A percentile compares a stretch with the other conserved stretches of the same genome.
Conservation (phyloP, 2,113 vertebrate genomes). For the Xyliphius kryptos region DNA sequence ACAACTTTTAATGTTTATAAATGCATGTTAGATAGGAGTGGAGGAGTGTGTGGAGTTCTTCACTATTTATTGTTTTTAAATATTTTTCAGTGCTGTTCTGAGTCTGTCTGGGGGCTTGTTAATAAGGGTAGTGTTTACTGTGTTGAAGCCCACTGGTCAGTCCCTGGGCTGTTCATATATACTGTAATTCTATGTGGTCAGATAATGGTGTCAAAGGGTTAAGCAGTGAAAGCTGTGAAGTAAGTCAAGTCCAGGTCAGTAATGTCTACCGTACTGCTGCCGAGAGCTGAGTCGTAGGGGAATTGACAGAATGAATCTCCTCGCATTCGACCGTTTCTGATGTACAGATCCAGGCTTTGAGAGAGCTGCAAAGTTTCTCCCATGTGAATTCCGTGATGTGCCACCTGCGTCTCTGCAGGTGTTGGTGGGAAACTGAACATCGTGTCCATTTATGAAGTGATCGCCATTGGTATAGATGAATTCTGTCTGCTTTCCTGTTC, state of each 20-base stretch:
- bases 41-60: no score
- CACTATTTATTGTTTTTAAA: no score
- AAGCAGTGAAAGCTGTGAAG: neutral
- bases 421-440: neutral
- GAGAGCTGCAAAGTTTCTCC: constrained; percentile 1
- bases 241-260: constrained; percentile 2
- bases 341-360: neutral
- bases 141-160: no score
- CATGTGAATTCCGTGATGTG: neutral
- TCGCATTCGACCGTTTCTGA: no score
- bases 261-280: neutral
- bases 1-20: no score
- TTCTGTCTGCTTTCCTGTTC: constrained; percentile 6
- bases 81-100: no score
- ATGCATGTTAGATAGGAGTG: no score
- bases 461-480: neutral
- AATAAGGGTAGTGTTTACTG: no score
- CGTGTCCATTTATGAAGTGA: constrained; percentile 17
- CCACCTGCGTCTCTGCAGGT: neutral
- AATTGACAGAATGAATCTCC: neutral
- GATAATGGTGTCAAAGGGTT: neutral
- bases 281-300: neutral
- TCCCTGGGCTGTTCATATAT: no score
- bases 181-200: neutral
- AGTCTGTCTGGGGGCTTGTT: no score